Evolutionary conservation across 2,888 invertebrate species (phyloP).

Genomic region (Tribolium freemani): DNA sequence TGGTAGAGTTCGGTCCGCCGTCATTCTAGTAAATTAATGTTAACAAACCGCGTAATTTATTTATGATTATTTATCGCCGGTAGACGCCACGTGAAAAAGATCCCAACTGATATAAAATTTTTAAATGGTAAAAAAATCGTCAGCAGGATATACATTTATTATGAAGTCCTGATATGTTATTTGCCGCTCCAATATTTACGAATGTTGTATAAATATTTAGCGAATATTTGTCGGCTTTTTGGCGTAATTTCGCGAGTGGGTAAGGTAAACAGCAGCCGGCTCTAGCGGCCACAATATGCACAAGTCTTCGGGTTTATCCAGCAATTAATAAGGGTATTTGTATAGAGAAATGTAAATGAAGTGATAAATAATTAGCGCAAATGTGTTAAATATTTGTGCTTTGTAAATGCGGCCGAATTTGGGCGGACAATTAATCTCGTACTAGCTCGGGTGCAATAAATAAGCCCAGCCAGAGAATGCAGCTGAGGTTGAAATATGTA

Average conservation of each 20-base stretch:
- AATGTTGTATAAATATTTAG: constrained; percentile 30
- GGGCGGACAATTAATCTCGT: constrained; percentile 20
- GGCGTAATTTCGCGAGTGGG: constrained; percentile 26
- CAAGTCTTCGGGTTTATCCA: constrained; percentile 20
- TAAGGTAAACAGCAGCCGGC: constrained; percentile 5
- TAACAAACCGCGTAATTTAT: constrained; percentile 16
- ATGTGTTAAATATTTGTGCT: constrained; percentile 27
- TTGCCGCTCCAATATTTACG: constrained; percentile 29
- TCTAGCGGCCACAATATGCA: constrained; percentile 8
- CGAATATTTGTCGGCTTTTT: constrained; percentile 25
- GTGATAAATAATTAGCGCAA: constrained; percentile 30
- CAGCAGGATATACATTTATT: constrained; percentile 20
- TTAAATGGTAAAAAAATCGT: constrained; percentile 17
- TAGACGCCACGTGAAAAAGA: background rate
- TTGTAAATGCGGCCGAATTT: constrained; percentile 9
- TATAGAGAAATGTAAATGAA: constrained; percentile 30
- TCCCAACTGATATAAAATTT: constrained; percentile 14
- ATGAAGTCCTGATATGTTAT: constrained; percentile 30
- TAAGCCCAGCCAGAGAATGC: constrained; percentile 8
- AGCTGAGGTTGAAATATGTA: constrained; percentile 26
- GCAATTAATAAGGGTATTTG: constrained; percentile 31
- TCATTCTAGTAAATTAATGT: constrained; percentile 20
- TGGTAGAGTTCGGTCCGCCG: constrained; percentile 3
- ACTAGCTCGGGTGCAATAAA: constrained; percentile 18
- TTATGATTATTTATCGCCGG: constrained; percentile 24